These are phyloP conservation scores for Chrysolina haemoptera DNA, from an alignment of 2,888 invertebrate species.

Conservation along the genomic window DNA sequence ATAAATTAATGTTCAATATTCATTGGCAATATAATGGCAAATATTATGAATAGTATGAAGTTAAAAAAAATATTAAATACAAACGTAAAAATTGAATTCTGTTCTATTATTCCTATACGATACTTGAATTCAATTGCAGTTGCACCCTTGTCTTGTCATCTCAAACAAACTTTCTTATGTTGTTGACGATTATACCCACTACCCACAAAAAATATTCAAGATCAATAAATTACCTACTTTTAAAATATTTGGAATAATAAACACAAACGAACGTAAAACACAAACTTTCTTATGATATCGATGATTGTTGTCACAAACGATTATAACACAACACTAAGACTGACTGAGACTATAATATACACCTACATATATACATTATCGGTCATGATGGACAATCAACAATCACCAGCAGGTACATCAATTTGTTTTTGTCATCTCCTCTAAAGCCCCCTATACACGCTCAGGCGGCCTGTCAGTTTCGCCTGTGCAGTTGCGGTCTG, in stretches of 20 bases:
- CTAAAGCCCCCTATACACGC: too few species aligned
- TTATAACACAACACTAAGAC: conserved; percentile 11
- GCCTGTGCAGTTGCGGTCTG: too few species aligned
- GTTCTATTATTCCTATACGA: conserved; percentile 8
- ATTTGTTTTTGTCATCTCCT: too few species aligned
- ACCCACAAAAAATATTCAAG: conserved; percentile 8
- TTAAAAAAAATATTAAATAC: conserved; percentile 2
- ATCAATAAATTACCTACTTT: conserved; percentile 13
- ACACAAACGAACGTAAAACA: not conserved
- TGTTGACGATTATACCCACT: conserved; percentile 19
- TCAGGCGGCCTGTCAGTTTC: too few species aligned
- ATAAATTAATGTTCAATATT: conserved; percentile 5
- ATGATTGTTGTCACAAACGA: conserved; percentile 14
- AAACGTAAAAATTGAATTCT: conserved; percentile 10
- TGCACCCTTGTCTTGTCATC: too few species aligned
- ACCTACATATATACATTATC: not conserved
- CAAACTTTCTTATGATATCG: conserved; percentile 19
- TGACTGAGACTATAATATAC: conserved; percentile 6
- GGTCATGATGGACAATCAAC: not conserved
- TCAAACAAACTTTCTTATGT: conserved; percentile 17
- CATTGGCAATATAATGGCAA: conserved; percentile 16
- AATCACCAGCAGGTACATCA: too few species aligned
- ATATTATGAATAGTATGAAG: not conserved
- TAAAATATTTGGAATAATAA: not conserved
- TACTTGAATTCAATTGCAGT: conserved; percentile 13